Percentiles rank a stretch among this genome's conserved stretches.
Conservation (phyloP, 2,113 vertebrate genomes). For the Amblyornis subalaris region DNA sequence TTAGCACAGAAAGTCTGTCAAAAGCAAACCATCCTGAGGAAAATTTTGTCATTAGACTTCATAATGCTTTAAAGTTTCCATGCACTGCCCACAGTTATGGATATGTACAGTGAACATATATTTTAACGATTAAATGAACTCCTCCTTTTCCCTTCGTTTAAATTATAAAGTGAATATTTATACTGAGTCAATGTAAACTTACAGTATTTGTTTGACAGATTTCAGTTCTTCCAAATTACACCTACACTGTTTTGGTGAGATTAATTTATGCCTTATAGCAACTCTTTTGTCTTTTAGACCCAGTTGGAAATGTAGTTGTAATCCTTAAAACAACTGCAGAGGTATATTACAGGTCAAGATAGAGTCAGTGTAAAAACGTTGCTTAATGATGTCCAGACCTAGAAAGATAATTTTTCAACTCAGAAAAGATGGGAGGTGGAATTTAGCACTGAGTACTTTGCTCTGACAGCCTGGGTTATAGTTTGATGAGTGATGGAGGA, state of each 20-base stretch:
- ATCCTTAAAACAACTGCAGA: background rate
- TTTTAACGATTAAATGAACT: background rate
- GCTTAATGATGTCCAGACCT: background rate
- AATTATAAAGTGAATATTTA: background rate
- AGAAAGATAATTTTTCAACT: background rate
- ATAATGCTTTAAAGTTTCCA: slow-evolving; percentile 22
- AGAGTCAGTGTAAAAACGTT: background rate
- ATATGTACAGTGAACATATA: accelerated
- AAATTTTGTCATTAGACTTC: slow-evolving; percentile 9
- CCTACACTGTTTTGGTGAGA: background rate
- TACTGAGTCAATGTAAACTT: background rate
- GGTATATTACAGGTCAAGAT: background rate
- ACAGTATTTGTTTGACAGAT: background rate
- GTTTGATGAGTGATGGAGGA: background rate
- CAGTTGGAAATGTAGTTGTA: background rate
- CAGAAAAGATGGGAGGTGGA: background rate
- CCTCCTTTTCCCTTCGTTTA: background rate
- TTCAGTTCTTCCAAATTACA: background rate
- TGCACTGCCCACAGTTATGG: background rate
- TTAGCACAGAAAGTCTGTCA: background rate
- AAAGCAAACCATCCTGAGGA: background rate
- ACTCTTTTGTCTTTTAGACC: background rate
- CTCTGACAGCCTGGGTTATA: background rate
- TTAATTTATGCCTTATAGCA: background rate
- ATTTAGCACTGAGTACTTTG: accelerated